These are phyloP conservation scores for Drosophila meridionalis DNA, from an alignment of 2,888 invertebrate species.

Conservation along the genomic window DNA sequence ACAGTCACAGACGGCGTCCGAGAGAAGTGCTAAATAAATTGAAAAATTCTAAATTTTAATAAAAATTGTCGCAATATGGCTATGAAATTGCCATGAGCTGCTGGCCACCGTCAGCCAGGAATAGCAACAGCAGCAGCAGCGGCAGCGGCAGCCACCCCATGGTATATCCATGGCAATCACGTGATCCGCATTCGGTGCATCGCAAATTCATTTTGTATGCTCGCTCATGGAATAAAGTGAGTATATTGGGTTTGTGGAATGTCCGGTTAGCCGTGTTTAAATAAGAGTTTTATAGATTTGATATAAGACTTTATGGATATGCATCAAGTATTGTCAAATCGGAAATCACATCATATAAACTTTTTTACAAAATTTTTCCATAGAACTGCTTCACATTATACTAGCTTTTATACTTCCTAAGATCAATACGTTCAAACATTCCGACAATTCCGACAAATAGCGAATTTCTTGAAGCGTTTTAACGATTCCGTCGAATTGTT, in stretches of 20 bases:
- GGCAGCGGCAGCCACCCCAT: conserved; percentile 13
- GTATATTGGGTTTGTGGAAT: background rate
- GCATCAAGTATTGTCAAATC: background rate
- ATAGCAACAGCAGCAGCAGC: conserved; percentile 4
- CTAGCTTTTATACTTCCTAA: no score
- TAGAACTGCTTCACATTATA: no score
- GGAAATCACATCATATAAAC: no score
- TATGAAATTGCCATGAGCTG: conserved; percentile 72
- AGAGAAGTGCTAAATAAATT: conserved; percentile 70
- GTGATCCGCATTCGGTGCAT: conserved; percentile 57
- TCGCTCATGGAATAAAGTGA: no score
- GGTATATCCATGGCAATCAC: conserved; percentile 58
- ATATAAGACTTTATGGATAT: background rate
- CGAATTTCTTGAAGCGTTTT: no score
- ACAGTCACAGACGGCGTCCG: conserved; percentile 10
- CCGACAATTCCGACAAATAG: no score
- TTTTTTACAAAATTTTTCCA: no score
- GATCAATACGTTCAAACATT: no score
- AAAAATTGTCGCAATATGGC: conserved; percentile 81
- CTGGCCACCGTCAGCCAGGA: conserved; percentile 24
- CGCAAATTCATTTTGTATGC: conserved; percentile 46
- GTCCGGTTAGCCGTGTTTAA: background rate
- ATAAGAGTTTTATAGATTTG: background rate
- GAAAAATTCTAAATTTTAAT: conserved; percentile 79
- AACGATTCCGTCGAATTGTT: no score